phyloP scores from a whole-genome alignment of 92 coral and sea anemone genomes.

The Parazoanthus darwini region DNA sequence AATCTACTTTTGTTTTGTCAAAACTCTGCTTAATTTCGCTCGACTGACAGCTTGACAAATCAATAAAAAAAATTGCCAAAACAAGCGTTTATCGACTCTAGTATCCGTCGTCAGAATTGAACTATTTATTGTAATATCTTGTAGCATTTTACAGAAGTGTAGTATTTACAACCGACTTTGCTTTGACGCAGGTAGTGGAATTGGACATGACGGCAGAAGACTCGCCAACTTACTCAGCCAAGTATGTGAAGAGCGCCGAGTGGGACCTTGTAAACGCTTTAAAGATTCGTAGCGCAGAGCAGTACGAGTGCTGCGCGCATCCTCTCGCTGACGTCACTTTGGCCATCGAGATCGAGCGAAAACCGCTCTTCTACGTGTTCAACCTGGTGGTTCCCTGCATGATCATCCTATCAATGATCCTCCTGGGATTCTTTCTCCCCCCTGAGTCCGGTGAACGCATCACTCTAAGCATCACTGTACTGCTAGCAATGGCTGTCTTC shows the following conservation, averaged over 20 bases:
- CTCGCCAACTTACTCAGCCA: conserved; percentile 62
- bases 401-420: conserved; percentile 89
- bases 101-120: too few species aligned
- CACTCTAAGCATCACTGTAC: conserved; percentile 91
- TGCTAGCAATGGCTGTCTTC: conserved; percentile 97
- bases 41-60: too few species aligned
- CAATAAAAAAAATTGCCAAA: too few species aligned
- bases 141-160: neutral
- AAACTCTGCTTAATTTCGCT: too few species aligned
- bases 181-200: conserved; percentile 60
- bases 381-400: conserved; percentile 91
- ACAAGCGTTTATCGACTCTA: too few species aligned
- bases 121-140: too few species aligned
- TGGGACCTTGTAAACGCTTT: conserved; percentile 72
- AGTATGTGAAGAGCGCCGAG: conserved; percentile 90
- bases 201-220: conserved; percentile 84
- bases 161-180: neutral
- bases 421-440: conserved; percentile 93
- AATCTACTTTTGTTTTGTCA: too few species aligned
- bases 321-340: conserved; percentile 82
- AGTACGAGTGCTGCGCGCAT: conserved; percentile 78
- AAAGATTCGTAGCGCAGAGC: conserved; percentile 58
- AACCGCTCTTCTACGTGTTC: conserved; percentile 91
- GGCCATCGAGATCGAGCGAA: conserved; percentile 69
- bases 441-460: conserved; percentile 97